Evolutionary conservation across 2,113 vertebrate species (phyloP).

Genomic region (Calcarius ornatus): DNA sequence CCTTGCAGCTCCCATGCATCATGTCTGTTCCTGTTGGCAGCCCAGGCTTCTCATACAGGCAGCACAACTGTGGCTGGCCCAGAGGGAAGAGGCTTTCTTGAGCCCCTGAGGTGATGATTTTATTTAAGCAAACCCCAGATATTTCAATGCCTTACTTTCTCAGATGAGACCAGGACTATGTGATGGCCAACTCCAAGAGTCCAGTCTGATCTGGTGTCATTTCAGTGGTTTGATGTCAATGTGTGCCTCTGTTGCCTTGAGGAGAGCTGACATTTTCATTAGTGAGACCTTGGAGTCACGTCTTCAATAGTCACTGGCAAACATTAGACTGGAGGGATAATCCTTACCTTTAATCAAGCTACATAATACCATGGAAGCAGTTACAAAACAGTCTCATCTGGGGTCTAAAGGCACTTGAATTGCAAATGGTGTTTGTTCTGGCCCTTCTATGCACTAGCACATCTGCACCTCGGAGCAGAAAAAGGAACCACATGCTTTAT

Average conservation of each 20-base stretch:
- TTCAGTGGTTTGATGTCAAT: neutral
- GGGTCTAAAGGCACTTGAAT: constrained; percentile 37
- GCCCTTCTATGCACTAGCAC: neutral
- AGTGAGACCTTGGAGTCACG: neutral
- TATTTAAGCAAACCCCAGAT: neutral
- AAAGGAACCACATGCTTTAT: neutral
- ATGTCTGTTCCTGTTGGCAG: neutral
- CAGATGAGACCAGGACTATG: neutral
- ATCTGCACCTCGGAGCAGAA: neutral
- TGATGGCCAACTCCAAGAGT: neutral
- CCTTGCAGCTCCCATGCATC: neutral
- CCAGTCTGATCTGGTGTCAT: neutral
- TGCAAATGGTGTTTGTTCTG: constrained; percentile 36
- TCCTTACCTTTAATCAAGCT: neutral
- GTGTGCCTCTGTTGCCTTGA: neutral
- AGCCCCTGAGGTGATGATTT: neutral
- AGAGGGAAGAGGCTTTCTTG: neutral
- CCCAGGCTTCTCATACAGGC: neutral
- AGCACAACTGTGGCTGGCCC: neutral
- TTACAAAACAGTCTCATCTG: neutral
- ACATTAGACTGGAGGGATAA: neutral
- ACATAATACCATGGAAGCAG: neutral
- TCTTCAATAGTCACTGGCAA: neutral
- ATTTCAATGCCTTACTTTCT: neutral
- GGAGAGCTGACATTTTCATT: neutral